A percentile compares a stretch with the other conserved stretches of the same genome.
phyloP scores from a whole-genome alignment of 2,113 vertebrate species.

The Struthidea cinerea region DNA sequence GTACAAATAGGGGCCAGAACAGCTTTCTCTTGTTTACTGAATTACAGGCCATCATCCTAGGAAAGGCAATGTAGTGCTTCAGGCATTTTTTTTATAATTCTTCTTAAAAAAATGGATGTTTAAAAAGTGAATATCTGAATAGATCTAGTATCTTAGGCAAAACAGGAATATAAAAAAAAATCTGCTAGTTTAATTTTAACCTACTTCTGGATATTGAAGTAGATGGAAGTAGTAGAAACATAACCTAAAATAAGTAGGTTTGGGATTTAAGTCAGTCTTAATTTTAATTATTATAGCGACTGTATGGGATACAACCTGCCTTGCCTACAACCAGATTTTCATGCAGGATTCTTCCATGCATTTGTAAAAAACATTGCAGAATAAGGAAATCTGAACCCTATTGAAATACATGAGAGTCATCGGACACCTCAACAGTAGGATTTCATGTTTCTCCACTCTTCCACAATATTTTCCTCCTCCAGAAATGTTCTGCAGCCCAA shows the following conservation, averaged over 20 bases:
- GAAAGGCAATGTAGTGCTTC: background rate
- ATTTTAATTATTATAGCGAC: background rate
- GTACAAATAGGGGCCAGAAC: background rate
- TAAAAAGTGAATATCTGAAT: background rate
- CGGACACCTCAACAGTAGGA: background rate
- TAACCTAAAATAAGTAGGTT: background rate
- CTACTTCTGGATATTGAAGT: background rate
- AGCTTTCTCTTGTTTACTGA: background rate
- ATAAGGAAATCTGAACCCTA: background rate
- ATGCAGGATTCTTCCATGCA: background rate
- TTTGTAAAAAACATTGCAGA: background rate
- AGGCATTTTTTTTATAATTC: background rate
- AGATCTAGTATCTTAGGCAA: background rate
- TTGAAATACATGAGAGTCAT: fast-evolving
- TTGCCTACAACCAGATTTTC: background rate
- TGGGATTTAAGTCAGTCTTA: background rate
- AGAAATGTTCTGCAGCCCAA: background rate
- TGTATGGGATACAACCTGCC: background rate
- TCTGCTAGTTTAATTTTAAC: background rate
- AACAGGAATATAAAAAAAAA: background rate
- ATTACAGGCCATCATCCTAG: background rate
- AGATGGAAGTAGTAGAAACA: background rate
- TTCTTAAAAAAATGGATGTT: background rate
- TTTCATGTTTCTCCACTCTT: background rate
- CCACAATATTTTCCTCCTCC: background rate